A percentile compares a stretch with the other conserved stretches of the same genome.
Conservation (phyloP, 2,113 vertebrate species). For the Colossoma macropomum region DNA sequence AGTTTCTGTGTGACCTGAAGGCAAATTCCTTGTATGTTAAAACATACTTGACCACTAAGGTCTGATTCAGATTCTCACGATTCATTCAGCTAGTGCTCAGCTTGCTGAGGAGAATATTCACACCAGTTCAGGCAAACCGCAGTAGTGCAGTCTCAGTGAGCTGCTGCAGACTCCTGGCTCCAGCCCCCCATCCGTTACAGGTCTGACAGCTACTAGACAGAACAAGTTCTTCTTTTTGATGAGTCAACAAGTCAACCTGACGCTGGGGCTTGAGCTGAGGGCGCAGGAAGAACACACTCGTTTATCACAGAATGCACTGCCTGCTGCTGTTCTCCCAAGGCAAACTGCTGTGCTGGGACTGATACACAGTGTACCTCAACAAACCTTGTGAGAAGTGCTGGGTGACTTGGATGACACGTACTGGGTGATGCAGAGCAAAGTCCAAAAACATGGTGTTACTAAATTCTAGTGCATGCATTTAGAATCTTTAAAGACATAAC, state of each 20-base stretch:
- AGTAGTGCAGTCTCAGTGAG: not conserved
- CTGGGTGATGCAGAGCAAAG: not conserved
- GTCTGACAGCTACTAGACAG: slow-evolving; percentile 46
- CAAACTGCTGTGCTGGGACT: slow-evolving; percentile 4
- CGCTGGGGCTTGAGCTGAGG: slow-evolving; percentile 22
- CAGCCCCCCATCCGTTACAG: slow-evolving; percentile 30
- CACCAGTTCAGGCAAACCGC: not conserved
- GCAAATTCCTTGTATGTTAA: not conserved
- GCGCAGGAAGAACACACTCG: slow-evolving; percentile 36
- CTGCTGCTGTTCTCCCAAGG: slow-evolving; percentile 17
- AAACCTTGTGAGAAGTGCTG: slow-evolving; percentile 66
- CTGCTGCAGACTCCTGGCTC: slow-evolving; percentile 18
- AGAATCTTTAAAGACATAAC: too few relatives aligned
- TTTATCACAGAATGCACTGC: slow-evolving; percentile 38
- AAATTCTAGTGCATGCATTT: not conserved
- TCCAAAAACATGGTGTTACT: too few relatives aligned
- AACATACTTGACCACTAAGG: not conserved
- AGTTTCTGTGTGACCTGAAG: not conserved
- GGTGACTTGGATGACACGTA: not conserved
- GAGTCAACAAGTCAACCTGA: slow-evolving; percentile 58
- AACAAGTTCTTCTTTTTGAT: slow-evolving; percentile 55
- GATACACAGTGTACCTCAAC: slow-evolving; percentile 4
- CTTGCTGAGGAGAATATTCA: not conserved
- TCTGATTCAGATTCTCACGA: slow-evolving; percentile 17
- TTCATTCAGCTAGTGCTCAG: not conserved